These are phyloP conservation scores for Nothobranchius kuhntae DNA, from an alignment of 2,113 vertebrate genomes.

Conservation along the genomic window DNA sequence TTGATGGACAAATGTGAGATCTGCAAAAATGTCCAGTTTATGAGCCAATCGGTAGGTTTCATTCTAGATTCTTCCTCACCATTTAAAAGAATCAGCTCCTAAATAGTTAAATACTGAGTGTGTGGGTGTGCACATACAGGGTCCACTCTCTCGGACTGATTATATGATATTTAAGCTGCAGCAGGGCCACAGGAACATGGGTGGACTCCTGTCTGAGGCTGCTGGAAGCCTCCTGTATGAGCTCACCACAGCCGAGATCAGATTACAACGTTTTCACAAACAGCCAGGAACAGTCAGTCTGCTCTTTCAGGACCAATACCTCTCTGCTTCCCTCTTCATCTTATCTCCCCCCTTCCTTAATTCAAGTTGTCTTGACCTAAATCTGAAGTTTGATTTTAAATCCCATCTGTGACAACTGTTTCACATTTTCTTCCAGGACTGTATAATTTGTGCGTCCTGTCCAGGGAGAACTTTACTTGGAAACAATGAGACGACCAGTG, in stretches of 20 bases:
- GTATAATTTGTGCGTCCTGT: slow-evolving; percentile 40
- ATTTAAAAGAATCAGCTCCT: too few species aligned
- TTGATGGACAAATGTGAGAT: background rate
- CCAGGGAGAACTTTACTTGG: slow-evolving; percentile 61
- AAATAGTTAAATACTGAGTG: too few species aligned
- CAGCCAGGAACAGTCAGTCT: slow-evolving; percentile 34
- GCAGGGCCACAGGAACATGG: slow-evolving; percentile 43
- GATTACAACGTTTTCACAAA: slow-evolving; percentile 72
- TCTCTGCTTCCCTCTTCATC: slow-evolving; percentile 8
- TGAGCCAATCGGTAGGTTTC: too few species aligned
- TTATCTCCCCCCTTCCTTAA: background rate
- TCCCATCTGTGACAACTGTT: slow-evolving; percentile 17
- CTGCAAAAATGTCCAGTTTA: too few species aligned
- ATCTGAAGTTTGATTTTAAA: background rate
- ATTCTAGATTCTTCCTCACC: too few species aligned
- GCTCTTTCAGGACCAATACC: slow-evolving; percentile 21
- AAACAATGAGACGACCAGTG: slow-evolving; percentile 66
- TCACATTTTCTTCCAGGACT: slow-evolving; percentile 7
- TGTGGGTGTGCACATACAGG: background rate
- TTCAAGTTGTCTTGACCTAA: slow-evolving; percentile 3
- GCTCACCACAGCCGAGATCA: slow-evolving; percentile 71
- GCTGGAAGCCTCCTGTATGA: slow-evolving; percentile 68
- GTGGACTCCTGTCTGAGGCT: slow-evolving; percentile 58
- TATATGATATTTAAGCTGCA: slow-evolving; percentile 30
- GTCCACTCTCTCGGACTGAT: slow-evolving; percentile 7